Conservation (phyloP, 2,113 vertebrate species). For the Indri indri region DNA sequence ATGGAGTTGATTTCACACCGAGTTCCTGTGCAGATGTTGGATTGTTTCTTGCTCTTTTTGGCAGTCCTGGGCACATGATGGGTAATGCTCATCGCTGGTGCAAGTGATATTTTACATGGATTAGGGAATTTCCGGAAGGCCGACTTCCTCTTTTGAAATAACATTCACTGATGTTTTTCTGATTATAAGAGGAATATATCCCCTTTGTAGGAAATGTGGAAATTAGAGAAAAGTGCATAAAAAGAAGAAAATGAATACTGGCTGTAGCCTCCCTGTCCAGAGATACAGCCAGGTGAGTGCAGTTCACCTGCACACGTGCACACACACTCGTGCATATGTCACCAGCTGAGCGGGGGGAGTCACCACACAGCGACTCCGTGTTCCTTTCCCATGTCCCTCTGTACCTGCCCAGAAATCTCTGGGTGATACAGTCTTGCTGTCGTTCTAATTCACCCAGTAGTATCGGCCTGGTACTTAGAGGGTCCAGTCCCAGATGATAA, state of each 20-base stretch:
- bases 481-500: not conserved
- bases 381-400: not conserved
- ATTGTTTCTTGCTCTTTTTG: not conserved
- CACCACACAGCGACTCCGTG: not conserved
- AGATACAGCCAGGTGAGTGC: not conserved
- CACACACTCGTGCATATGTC: accelerated
- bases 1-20: not conserved
- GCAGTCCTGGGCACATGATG: not conserved
- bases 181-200: not conserved
- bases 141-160: constrained; percentile 46
- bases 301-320: not conserved
- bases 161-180: constrained; percentile 9
- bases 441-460: not conserved
- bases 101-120: not conserved
- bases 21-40: constrained; percentile 65
- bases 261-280: not conserved
- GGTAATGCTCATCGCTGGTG: not conserved
- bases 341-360: not conserved
- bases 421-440: not conserved
- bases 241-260: not conserved
- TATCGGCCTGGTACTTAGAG: not conserved
- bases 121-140: constrained; percentile 41
- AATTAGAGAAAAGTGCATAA: not conserved
- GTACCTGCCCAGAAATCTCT: not conserved
- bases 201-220: not conserved